phyloP scores from a whole-genome alignment of 2,888 invertebrate species.

The Eugnorisma glareosa region DNA sequence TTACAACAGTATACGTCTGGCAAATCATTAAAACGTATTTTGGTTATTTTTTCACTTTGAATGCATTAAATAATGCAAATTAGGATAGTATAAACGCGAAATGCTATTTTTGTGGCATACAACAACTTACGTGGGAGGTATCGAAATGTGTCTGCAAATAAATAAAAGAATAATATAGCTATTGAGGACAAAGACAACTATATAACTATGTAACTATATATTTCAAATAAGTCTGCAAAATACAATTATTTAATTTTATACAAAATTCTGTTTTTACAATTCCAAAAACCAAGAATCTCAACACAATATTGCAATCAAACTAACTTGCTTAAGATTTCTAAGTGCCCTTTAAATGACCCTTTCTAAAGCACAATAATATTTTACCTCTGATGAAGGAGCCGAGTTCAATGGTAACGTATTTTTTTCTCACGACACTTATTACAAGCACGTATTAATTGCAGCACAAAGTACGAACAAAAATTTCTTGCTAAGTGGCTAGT shows the following conservation, averaged over 20 bases:
- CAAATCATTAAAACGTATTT: no score
- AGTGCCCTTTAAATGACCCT: neutral
- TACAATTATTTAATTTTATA: no score
- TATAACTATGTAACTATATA: neutral
- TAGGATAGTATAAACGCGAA: no score
- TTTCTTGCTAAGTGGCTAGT: slow-evolving; percentile 56
- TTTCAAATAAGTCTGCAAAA: neutral
- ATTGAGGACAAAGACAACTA: no score
- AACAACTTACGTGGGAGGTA: no score
- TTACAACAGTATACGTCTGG: no score
- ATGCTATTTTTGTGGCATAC: no score
- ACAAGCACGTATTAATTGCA: slow-evolving; percentile 58
- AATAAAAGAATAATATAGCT: no score
- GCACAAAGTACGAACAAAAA: slow-evolving; percentile 49
- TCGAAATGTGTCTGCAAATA: no score
- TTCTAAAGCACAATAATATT: slow-evolving; percentile 8
- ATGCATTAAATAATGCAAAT: no score
- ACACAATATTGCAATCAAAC: neutral
- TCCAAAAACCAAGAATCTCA: neutral
- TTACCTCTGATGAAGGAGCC: neutral
- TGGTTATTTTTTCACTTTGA: no score
- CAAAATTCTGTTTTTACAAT: neutral
- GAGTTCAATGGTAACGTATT: slow-evolving; percentile 17
- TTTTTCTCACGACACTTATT: slow-evolving; percentile 58
- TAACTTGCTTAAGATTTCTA: neutral